Conservation (phyloP, 2,888 invertebrate genomes). For the Lapara coniferarum region DNA sequence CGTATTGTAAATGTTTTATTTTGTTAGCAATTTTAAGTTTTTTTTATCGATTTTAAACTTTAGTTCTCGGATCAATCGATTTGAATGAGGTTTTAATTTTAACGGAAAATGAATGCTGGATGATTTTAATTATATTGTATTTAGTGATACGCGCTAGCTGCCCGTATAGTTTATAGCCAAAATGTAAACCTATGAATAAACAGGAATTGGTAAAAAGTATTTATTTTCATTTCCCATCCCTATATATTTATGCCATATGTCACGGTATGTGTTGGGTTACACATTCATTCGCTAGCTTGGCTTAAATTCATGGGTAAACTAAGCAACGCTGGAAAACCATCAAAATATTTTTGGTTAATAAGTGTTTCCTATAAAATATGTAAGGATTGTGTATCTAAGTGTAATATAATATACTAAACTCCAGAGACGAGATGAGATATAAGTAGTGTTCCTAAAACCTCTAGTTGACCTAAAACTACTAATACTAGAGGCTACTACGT, state of each 20-base stretch:
- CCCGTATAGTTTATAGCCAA: conserved; percentile 61
- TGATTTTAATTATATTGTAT: conserved; percentile 42
- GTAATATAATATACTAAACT: too few species aligned
- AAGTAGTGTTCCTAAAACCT: too few species aligned
- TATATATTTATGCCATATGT: conserved; percentile 23
- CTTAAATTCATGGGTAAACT: neutral
- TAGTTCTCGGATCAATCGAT: conserved; percentile 33
- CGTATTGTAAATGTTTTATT: conserved; percentile 77
- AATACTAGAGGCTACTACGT: too few species aligned
- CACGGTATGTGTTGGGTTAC: conserved; percentile 16
- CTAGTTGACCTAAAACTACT: too few species aligned
- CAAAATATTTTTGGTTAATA: too few species aligned
- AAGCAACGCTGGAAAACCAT: neutral
- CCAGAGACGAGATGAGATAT: too few species aligned
- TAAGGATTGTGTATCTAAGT: too few species aligned
- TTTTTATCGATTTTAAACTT: conserved; percentile 44
- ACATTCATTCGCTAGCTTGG: conserved; percentile 15
- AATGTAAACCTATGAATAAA: conserved; percentile 75
- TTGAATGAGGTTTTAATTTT: conserved; percentile 28
- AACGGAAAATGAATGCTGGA: conserved; percentile 15
- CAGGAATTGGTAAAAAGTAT: conserved; percentile 72
- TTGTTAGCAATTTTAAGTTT: conserved; percentile 71
- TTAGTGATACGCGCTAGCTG: conserved; percentile 63
- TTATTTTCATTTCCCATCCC: conserved; percentile 46
- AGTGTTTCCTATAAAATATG: too few species aligned